Base-by-base conservation (phyloP, 23 tunicate species). In the Diplosoma virens region DNA sequence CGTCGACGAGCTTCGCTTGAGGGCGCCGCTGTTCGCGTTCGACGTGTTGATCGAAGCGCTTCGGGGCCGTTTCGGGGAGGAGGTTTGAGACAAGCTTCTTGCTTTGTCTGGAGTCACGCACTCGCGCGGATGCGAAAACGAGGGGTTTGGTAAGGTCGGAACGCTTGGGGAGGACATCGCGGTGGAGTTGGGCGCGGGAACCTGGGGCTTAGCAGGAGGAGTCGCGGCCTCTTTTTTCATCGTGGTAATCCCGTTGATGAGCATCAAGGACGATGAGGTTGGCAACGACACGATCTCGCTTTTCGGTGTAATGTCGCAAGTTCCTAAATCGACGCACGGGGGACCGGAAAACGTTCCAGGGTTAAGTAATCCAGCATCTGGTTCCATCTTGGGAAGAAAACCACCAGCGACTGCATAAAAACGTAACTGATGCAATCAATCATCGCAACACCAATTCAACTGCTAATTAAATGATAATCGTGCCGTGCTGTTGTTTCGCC, bases 301-400 rank as follows among this genome's bases (percentile, higher is more conserved):
- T 26, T 72, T 72, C 54, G 75, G 9, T 2, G 30, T 3, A 3
- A 69, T 3, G 28, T 69, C 75, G 37, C 72, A 27, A 25, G 24
- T 11, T 6, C 76, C 76, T 0, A 84, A 25, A 77, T 84, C 89
- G 34, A 76, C 69, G 50, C 89, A 84, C 7, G 89, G 89, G 26
- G 89, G 89, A 2, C 89, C 89, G 35, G 82, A 78, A 59, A 60
- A 84, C 14, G 78, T 76, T 1, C 83, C 89, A 34, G 76, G 81
- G 37, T 83, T 83, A 67, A 37, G 74, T 16, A 67, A 17, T 3
- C 23, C 34, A 4, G 35, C 35, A n/a, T 61, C 69, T 11, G 69
- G 9, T 5, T 28, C 6, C n/a, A n/a, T n/a, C n/a, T n/a, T n/a
- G n/a, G n/a, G n/a, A n/a, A n/a, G n/a, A n/a, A n/a, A n/a, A n/a